A percentile compares a stretch with the other conserved stretches of the same genome.
These are phyloP conservation scores for Catagonus wagneri DNA, from an alignment of 2,113 vertebrate species.

Conservation along the genomic window DNA sequence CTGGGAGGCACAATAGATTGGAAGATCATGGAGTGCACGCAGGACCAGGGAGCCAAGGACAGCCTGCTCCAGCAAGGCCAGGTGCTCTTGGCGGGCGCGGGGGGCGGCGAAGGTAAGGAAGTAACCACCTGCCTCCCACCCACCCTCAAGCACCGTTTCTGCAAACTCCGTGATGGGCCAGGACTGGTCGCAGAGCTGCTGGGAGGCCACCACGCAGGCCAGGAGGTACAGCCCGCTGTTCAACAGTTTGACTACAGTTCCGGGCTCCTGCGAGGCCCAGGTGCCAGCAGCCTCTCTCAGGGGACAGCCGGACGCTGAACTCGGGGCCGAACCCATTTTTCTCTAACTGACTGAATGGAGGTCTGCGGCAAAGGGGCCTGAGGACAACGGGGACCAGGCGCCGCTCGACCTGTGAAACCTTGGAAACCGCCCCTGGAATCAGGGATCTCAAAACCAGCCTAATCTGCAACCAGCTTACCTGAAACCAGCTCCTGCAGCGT, in stretches of 20 bases:
- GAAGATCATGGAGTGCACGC: slow-evolving; percentile 88
- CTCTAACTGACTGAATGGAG: slow-evolving; percentile 80
- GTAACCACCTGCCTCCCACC: slow-evolving; percentile 75
- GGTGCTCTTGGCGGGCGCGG: slow-evolving; percentile 89
- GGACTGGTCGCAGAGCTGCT: slow-evolving; percentile 88
- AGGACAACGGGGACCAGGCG: slow-evolving; percentile 90
- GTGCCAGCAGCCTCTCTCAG: slow-evolving; percentile 85
- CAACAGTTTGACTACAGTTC: slow-evolving; percentile 89
- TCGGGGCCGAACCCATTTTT: slow-evolving; percentile 89
- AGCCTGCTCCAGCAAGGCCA: slow-evolving; percentile 90
- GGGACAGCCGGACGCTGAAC: slow-evolving; percentile 89
- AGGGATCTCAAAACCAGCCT: neutral
- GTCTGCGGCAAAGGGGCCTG: slow-evolving; percentile 89
- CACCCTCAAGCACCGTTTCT: slow-evolving; percentile 53
- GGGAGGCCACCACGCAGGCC: slow-evolving; percentile 86
- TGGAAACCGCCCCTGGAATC: accelerated
- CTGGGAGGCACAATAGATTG: slow-evolving; percentile 86
- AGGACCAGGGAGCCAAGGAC: slow-evolving; percentile 90
- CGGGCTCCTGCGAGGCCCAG: slow-evolving; percentile 87
- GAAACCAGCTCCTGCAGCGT: neutral
- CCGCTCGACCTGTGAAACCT: slow-evolving; percentile 89
- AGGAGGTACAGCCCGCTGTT: slow-evolving; percentile 89
- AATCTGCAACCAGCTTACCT: neutral
- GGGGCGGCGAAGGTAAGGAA: slow-evolving; percentile 92
- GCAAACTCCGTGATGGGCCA: slow-evolving; percentile 93